Evolutionary conservation across 2,113 vertebrate species (phyloP), one percentile per base, ranked within the genome.

Genomic region (Mionectes macconnelli): DNA sequence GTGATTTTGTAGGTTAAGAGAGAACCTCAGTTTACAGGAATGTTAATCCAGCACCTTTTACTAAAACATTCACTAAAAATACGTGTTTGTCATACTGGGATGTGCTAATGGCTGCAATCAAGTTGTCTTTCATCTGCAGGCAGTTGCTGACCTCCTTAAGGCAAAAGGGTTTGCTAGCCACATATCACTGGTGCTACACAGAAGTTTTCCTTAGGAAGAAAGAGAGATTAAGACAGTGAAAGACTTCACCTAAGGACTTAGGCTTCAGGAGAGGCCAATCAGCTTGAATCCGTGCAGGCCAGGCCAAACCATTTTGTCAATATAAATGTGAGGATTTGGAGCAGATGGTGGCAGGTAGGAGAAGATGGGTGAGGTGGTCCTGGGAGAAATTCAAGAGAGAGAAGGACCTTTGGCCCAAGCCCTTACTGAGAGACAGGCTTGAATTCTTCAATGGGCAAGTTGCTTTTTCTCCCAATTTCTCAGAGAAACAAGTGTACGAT

Each of bases 31-130:
- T 85, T 85, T 80, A 50, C 30, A 85, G 59, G 85, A 80, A 70
- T 44, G 82, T 85, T 85, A 80, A 47, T 90, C 90, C 59, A 94
- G 63, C 72, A 95, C 75, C 82, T 91, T 96, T 77, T 50, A 79
- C 72, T 80, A 55, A 94, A 95, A 86, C 39, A 67, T 63, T 63
- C 59, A 44, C 67, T 92, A 88, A 74, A 94, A 94, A 80, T 85
- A 67, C 9, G 23, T 94, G 50, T 90, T 90, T 93, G 78, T 93
- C 91, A 25, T 80, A 59, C 50, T 90, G 79, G 72, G 91, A 86
- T 83, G 47, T 86, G 67, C 55, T 95, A 91, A 95, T 90, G 90
- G 87, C 90, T 93, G 82, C 72, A 94, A 93, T 92, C 86, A 92
- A 89, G 64, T 81, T 96, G 93, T 95, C 89, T 91, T 78, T 95